Conservation (phyloP, 2,888 invertebrate genomes). For the Leucania comma region DNA sequence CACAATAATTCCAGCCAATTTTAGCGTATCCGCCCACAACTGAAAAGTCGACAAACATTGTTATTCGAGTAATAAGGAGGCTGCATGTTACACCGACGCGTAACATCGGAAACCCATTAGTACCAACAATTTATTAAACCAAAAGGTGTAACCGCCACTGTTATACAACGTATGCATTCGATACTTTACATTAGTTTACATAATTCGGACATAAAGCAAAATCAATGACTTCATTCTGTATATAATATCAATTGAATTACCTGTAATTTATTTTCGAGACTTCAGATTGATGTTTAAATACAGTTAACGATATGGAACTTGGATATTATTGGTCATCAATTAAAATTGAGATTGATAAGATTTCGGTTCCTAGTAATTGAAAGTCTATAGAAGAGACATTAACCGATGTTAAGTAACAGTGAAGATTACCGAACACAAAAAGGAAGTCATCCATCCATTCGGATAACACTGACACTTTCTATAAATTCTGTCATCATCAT, state of each 20-base stretch:
- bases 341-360: constrained; percentile 23
- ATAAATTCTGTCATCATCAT: background rate
- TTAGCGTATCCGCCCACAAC: constrained; percentile 63
- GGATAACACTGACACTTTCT: background rate
- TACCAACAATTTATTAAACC: constrained; percentile 58
- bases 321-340: constrained; percentile 36
- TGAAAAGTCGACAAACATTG: constrained; percentile 64
- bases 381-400: constrained; percentile 3
- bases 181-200: constrained; percentile 52
- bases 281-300: constrained; percentile 18
- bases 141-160: constrained; percentile 36
- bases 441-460: constrained; percentile 6
- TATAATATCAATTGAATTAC: constrained; percentile 46
- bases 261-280: constrained; percentile 36
- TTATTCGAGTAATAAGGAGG: constrained; percentile 65
- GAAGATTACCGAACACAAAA: constrained; percentile 2
- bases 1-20: constrained; percentile 52
- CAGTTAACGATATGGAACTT: constrained; percentile 10
- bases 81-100: constrained; percentile 68
- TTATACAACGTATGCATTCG: constrained; percentile 45
- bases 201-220: constrained; percentile 60
- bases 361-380: constrained; percentile 28
- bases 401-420: constrained; percentile 11
- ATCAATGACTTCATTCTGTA: constrained; percentile 54
- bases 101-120: constrained; percentile 72